Evolutionary conservation across 2,888 invertebrate species (phyloP).

Genomic region (Hanleya hanleyi): DNA sequence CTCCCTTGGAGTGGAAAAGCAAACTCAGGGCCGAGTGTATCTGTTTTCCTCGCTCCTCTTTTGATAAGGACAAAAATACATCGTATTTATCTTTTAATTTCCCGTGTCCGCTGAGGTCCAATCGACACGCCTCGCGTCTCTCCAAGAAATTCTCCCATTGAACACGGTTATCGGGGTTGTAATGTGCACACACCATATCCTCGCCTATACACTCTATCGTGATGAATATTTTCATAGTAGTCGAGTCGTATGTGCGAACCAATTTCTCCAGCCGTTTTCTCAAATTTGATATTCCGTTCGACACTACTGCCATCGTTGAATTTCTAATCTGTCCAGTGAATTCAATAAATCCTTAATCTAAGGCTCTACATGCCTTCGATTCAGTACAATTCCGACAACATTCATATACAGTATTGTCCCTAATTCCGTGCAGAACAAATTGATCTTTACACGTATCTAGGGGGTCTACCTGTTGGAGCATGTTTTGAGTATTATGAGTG

Average conservation of each 20-base stretch:
- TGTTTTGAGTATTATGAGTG: too few species aligned
- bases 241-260: conserved; percentile 55
- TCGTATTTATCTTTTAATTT: conserved; percentile 49
- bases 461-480: too few species aligned
- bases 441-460: too few species aligned
- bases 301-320: too few species aligned
- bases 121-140: conserved; percentile 56
- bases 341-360: too few species aligned
- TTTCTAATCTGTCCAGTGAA: too few species aligned
- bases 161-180: conserved; percentile 40
- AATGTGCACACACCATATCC: conserved; percentile 48
- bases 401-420: too few species aligned
- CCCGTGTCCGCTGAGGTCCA: conserved; percentile 57
- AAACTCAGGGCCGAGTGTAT: conserved; percentile 50
- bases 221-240: conserved; percentile 65
- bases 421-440: too few species aligned
- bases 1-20: conserved; percentile 51
- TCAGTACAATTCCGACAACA: too few species aligned
- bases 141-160: conserved; percentile 55
- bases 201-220: conserved; percentile 58
- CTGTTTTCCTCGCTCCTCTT: conserved; percentile 56
- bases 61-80: conserved; percentile 50
- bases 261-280: conserved; percentile 54
- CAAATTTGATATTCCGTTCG: too few species aligned
- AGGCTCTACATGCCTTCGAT: too few species aligned